Conservation (phyloP, 2,797 vertebrate species). For the Micromesistius poutassou region DNA sequence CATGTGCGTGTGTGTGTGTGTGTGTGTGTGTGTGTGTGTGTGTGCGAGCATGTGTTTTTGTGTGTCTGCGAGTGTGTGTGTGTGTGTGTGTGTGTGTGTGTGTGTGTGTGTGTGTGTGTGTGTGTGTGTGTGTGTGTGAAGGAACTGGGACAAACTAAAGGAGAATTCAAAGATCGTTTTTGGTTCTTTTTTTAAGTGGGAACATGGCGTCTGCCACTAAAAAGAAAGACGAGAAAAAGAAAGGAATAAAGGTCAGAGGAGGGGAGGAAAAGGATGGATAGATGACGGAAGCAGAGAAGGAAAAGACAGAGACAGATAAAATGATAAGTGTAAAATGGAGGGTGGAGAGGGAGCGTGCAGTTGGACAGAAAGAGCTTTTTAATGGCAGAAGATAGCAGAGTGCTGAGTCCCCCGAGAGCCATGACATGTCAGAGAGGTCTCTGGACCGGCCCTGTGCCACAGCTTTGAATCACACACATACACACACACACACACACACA, state of each 20-base stretch:
- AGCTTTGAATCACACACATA: background rate
- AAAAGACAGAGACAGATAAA: background rate
- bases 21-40: no score
- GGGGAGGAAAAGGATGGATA: background rate
- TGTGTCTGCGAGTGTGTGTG: background rate
- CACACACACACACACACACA: background rate
- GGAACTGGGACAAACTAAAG: no score
- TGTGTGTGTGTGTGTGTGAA: background rate
- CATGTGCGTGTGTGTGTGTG: background rate
- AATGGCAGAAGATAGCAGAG: constrained; percentile 18
- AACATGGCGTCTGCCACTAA: background rate
- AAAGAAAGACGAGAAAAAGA: background rate
- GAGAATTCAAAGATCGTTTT: no score
- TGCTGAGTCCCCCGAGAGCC: constrained; percentile 17
- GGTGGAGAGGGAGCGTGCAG: background rate
- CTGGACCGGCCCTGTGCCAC: background rate
- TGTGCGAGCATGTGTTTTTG: background rate
- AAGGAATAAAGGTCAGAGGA: background rate
- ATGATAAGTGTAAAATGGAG: background rate
- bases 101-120: background rate
- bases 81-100: background rate
- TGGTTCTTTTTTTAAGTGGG: background rate
- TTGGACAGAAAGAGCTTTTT: constrained; percentile 14
- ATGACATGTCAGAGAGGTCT: constrained; percentile 14
- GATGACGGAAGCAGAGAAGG: background rate